A percentile compares a stretch with the other conserved stretches of the same genome.
These are phyloP conservation scores for Thamnaconus septentrionalis DNA, from an alignment of 2,113 vertebrate species.

Conservation along the genomic window DNA sequence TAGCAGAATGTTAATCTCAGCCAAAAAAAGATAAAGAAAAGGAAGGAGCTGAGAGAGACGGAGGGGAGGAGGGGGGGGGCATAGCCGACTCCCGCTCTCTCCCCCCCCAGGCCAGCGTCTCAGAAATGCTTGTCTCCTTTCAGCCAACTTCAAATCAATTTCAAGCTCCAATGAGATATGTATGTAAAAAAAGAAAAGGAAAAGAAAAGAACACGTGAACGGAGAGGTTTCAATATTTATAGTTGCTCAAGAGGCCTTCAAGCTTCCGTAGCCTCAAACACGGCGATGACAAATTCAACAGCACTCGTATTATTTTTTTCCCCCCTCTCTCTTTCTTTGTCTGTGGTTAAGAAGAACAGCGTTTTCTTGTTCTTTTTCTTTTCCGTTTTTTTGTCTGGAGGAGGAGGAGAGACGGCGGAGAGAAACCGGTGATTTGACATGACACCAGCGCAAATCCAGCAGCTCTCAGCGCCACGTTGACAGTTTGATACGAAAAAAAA, in stretches of 20 bases:
- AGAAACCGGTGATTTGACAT: constrained; percentile 43
- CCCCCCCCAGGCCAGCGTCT: constrained; percentile 43
- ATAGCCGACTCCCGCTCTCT: constrained; percentile 9
- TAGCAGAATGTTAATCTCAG: constrained; percentile 66
- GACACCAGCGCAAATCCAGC: constrained; percentile 48
- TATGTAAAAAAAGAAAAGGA: constrained; percentile 52
- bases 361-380: constrained; percentile 2
- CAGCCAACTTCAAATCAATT: constrained; percentile 75
- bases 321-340: background rate
- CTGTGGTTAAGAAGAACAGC: constrained; percentile 28
- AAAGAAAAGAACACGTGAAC: constrained; percentile 12
- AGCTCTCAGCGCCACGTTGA: constrained; percentile 30
- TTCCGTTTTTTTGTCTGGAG: background rate
- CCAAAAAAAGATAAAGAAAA: constrained; percentile 25
- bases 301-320: constrained; percentile 11
- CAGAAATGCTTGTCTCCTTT: constrained; percentile 63
- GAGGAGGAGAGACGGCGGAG: background rate
- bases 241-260: constrained; percentile 54
- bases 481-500: constrained; percentile 32
- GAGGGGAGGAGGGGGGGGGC: too few relatives aligned
- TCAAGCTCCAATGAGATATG: constrained; percentile 77
- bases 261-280: constrained; percentile 49
- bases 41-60: too few relatives aligned
- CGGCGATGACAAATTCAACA: constrained; percentile 45
- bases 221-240: constrained; percentile 70